phyloP scores from a whole-genome alignment of 1,140 invertebrate species.

The Listronotus bonariensis region DNA sequence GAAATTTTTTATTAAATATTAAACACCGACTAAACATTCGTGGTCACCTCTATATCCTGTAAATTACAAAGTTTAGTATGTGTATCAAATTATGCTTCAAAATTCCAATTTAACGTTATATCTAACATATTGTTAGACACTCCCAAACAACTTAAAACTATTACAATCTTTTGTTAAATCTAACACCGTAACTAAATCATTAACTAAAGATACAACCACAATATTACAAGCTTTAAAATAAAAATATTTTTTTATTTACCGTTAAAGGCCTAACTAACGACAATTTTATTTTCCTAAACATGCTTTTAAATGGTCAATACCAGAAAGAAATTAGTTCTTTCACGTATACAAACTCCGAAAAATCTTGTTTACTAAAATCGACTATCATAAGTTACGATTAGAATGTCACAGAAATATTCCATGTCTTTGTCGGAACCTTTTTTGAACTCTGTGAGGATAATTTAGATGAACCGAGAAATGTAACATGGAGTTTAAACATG shows the following conservation, averaged over 20 bases:
- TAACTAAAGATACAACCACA: no score
- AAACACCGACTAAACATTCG: no score
- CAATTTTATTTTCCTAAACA: constrained; percentile 11
- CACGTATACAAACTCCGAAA: neutral
- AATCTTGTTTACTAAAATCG: constrained; percentile 9
- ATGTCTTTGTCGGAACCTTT: constrained; percentile 5
- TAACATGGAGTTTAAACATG: constrained; percentile 1
- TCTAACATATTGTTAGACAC: no score
- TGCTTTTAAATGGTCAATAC: constrained; percentile 2
- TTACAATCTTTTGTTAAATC: no score
- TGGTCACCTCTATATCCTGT: no score
- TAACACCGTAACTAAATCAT: no score
- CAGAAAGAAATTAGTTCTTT: constrained; percentile 22
- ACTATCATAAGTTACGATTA: constrained; percentile 18
- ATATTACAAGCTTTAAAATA: no score
- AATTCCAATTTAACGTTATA: no score
- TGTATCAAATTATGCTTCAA: no score
- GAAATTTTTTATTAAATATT: no score
- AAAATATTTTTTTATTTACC: neutral
- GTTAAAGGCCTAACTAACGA: constrained; percentile 4
- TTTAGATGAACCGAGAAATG: neutral
- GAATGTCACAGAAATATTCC: constrained; percentile 13
- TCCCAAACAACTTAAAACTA: no score
- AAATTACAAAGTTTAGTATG: no score
- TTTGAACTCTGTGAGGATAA: neutral